Base-by-base conservation (phyloP, 2,888 invertebrate genomes). In the Diloba caeruleocephala region DNA sequence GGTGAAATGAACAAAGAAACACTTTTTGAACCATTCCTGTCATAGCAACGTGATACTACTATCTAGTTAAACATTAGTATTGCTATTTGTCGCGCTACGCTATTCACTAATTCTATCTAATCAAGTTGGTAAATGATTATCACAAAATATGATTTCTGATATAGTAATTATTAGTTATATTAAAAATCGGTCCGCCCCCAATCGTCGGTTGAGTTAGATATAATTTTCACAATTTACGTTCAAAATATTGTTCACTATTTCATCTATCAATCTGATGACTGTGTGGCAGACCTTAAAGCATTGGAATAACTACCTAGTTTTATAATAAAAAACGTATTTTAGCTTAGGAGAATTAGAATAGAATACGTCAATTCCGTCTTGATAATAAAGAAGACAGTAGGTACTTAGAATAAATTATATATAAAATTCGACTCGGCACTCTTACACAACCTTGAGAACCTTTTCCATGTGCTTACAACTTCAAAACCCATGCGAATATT, bases 131-230 rank as follows among this genome's bases (percentile, higher is more conserved):
- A 85, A 82, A 85, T 72, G 70, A 82, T 78, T 80, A 74, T 86
- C 86, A 81, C 80, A 87, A 85, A 87, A 86, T 86, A 87, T 83
- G 79, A 84, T 76, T 79, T 84, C 71, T 79, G 51, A 73, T 72
- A 63, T 53, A 43, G 57, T 64, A 66, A 62, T 63, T 74, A 63
- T 63, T n/a, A 61, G 67, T 70, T 76, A 74, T 46, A 44, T 64
- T 72, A 71, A 69, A 58, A 34, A 51, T 57, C 12, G 21, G 59
- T 56, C 44, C 34, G 48, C 45, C 52, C 63, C 72, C 72, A 74
- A 71, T 70, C 69, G 64, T 29, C 38, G 42, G 17, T 46, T 52
- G 57, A 63, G 31, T 36, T 39, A 23, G 45, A 46, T 5, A 12
- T 21, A 21, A 21, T 21, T 21, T 7, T 7, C 17, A n/a, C n/a